These are phyloP conservation scores for Ahaetulla prasina DNA, from an alignment of 2,113 vertebrate species.

Conservation along the genomic window DNA sequence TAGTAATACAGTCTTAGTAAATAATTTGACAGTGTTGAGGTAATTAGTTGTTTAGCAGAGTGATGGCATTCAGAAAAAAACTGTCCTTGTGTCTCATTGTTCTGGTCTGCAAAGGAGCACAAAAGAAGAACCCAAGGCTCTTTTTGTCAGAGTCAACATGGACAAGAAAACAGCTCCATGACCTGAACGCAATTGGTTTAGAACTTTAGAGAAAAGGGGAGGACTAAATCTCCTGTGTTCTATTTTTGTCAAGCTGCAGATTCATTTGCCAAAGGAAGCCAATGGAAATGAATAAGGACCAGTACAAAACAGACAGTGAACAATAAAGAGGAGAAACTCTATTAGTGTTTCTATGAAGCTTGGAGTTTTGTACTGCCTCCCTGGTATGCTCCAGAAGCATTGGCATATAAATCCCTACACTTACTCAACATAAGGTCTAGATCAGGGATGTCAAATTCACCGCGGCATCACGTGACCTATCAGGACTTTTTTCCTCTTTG, in stretches of 20 bases:
- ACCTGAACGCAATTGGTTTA: not conserved
- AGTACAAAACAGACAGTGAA: not conserved
- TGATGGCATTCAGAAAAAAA: too few species aligned
- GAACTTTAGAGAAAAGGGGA: not conserved
- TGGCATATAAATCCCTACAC: not conserved
- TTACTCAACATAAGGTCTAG: not conserved
- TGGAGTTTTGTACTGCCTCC: not conserved
- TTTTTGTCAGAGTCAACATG: not conserved
- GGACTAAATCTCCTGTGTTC: not conserved
- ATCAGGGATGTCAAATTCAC: too few species aligned
- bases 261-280: not conserved
- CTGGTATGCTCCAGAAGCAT: not conserved
- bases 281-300: not conserved
- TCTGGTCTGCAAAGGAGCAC: not conserved
- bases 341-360: not conserved
- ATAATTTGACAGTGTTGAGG: too few species aligned
- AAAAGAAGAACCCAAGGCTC: not conserved
- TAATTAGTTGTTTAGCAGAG: too few species aligned
- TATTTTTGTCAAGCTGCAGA: not conserved
- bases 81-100: too few species aligned
- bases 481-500: too few species aligned
- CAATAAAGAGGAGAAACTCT: not conserved
- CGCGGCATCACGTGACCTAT: too few species aligned
- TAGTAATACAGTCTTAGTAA: too few species aligned
- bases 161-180: not conserved